phyloP scores from a whole-genome alignment of 2,113 vertebrate genomes.

The Morone saxatilis region DNA sequence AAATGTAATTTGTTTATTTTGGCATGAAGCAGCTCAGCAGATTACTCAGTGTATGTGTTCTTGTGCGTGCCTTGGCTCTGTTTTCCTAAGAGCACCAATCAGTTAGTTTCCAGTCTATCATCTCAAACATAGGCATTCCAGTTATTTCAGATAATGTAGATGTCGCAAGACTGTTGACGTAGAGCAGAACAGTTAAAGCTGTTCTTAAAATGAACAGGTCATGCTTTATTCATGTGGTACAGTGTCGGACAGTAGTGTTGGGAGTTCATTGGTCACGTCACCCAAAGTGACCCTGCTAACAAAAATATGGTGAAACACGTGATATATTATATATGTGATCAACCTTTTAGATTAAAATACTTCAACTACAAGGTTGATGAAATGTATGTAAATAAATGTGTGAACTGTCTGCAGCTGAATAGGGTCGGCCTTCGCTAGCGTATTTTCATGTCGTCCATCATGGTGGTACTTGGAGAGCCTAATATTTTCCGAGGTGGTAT shows the following conservation, averaged over 20 bases:
- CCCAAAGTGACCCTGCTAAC: background rate
- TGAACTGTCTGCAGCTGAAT: no score
- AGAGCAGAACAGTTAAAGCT: slow-evolving; percentile 7
- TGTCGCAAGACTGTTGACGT: slow-evolving; percentile 50
- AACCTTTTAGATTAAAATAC: no score
- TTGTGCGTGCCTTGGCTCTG: slow-evolving; percentile 41
- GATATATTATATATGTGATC: no score
- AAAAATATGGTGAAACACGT: no score
- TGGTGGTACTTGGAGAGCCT: no score
- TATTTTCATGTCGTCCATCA: no score
- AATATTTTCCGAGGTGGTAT: no score
- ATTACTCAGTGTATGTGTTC: slow-evolving; percentile 40
- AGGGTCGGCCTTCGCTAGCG: no score
- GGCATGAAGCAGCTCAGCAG: slow-evolving; percentile 16
- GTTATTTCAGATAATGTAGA: slow-evolving; percentile 45
- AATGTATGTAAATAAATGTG: no score
- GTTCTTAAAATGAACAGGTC: background rate
- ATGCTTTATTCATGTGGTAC: background rate
- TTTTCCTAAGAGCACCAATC: slow-evolving; percentile 23
- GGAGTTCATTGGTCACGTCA: background rate
- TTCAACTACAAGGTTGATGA: no score
- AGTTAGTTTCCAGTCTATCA: slow-evolving; percentile 30
- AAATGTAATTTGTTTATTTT: slow-evolving; percentile 60
- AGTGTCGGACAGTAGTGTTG: background rate
- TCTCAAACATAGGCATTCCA: slow-evolving; percentile 5